Base-by-base conservation (phyloP, 2,113 vertebrate species). In the Pelobates fuscus region DNA sequence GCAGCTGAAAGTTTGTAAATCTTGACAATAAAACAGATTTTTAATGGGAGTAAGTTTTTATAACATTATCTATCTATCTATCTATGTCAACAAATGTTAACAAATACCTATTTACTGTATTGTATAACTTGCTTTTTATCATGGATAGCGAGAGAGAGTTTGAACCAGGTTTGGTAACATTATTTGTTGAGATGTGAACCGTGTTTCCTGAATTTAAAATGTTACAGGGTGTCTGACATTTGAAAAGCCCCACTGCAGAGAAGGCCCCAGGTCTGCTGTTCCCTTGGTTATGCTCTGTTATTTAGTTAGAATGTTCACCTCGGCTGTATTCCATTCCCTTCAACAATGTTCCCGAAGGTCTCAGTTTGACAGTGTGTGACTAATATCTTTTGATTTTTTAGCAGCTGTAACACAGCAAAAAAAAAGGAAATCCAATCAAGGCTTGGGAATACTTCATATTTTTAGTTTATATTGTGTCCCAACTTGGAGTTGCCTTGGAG, bases 361-460 rank as follows among this genome's bases (percentile, higher is more conserved):
- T 57, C 52, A 17, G 71, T 58, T 58, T 74, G 61, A 78, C 82
- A 84, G 86, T 84, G 86, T 84, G 81, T 80, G 77, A 77, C 79
- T 86, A 81, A 87, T 82, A 86, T 86, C 79, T 81, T 62, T 54
- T 61, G 69, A 70, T 77, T 62, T 79, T 59, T 66, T 61, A 60
- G 57, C 80, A 62, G 67, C 77, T 79, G 46, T 37, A 57, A 68
- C 80, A 59, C 63, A 70, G 58, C 60, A 61, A 77, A 58, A 78
- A 67, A 43, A 82, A 74, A 57, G 24, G 62, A 66, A 66, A 66
- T 44, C 30, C 71, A 74, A 66, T 74, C 62, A 66, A 29, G 49
- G 49, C 10, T n/a, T 27, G 46, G 52, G 49, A 74, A 58, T 66
- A 74, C 46, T 52, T 55, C 15, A 61, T 27, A 49, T 49, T 18